A percentile compares a stretch with the other conserved stretches of the same genome.
Conservation (phyloP, 2,113 vertebrate species). For the Macroglossus sobrinus region DNA sequence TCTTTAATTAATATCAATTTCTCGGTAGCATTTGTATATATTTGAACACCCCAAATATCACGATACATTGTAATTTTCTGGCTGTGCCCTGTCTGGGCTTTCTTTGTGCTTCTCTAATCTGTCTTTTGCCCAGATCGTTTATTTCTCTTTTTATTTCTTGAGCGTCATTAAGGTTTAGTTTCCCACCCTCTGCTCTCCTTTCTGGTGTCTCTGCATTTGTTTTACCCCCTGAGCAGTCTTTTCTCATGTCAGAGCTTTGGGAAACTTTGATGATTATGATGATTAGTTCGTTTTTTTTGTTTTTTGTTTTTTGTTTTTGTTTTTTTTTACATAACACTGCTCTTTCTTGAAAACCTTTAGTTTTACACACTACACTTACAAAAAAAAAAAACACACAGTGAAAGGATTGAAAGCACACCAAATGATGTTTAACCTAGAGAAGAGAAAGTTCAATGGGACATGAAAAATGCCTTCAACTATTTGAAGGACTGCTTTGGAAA, state of each 20-base stretch:
- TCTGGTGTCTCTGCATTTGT: background rate
- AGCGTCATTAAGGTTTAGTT: background rate
- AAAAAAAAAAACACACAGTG: background rate
- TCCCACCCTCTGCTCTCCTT: background rate
- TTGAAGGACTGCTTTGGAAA: slow-evolving; percentile 14
- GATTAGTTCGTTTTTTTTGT: background rate
- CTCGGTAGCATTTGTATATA: background rate
- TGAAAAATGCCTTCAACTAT: slow-evolving; percentile 40
- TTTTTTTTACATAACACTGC: background rate
- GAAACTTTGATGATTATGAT: background rate
- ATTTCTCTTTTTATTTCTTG: background rate
- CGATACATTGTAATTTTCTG: background rate
- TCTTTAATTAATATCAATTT: background rate
- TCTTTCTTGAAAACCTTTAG: background rate
- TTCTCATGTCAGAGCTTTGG: background rate
- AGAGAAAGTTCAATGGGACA: background rate
- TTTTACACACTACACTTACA: background rate
- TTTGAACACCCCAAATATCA: background rate
- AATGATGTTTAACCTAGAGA: slow-evolving; percentile 27
- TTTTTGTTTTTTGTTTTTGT: background rate
- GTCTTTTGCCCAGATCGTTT: background rate
- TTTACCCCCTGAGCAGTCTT: background rate
- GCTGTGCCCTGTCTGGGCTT: background rate
- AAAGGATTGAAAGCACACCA: slow-evolving; percentile 6
- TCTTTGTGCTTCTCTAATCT: background rate